Evolutionary conservation across 2,113 vertebrate species (phyloP), one percentile per base, ranked within the genome.

Genomic region (Polypterus bichir): DNA sequence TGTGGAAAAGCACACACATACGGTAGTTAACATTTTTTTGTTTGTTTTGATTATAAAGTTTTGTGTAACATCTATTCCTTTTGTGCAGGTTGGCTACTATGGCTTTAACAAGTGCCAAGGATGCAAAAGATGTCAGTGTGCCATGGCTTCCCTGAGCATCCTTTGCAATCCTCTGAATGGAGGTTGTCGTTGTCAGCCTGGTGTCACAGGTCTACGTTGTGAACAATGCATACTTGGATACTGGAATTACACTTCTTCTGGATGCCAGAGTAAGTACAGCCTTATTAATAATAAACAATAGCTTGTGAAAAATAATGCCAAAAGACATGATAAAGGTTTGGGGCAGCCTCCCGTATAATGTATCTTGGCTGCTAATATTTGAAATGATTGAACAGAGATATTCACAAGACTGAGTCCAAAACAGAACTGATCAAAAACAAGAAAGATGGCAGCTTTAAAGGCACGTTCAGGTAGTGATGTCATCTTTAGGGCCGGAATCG

Each of bases 101-200:
- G 86, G 87, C 65, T 89, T 86, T 75, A 75, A 71, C 73, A 80
- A 75, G 71, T 90, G 88, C 68, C 79, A 72, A 54, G 87, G 88
- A 56, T 90, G 88, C 68, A 73, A 76, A 60, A 79, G 77, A 66
- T 90, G 88, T 73, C 78, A 85, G 59, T 90, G 88, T 47, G 78
- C 73, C 9, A 63, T 73, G 5, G 88, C 88, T 48, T 83, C 86
- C 5, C 46, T 77, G 4, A 77, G 77, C 4, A 7, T 77, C 65
- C 81, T 76, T 68, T 90, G 88, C 71, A 79, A 90, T 57, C 79
- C 77, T 2, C 73, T 86, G 65, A 88, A 82, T 48, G 80, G 82
- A 71, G 80, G 74, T 73, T 90, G 88, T 62, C 72, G 73, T 3
- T 90, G 88, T 66, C 83, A 69, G 61, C 80, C 74, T 0, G 86